These are phyloP conservation scores for Sus scrofa DNA, from an alignment of 2,113 vertebrate genomes.

Conservation along the genomic window T2T-Sscrofa CM000827.6:53700001-53700500, in stretches of 20 bases:
- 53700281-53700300: not conserved
- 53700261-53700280: not conserved
- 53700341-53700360: not conserved
- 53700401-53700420: too few species aligned
- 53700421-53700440: not conserved
- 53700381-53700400: not conserved
- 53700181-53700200: not conserved
- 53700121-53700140: not conserved
- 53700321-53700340: not conserved
- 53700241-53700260: not conserved
- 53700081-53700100: not conserved
- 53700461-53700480: not conserved
- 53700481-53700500: not conserved
- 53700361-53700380: rapidly evolving
- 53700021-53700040: not conserved
- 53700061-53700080: not conserved
- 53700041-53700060: not conserved
- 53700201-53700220: not conserved
- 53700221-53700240: not conserved
- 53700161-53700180: not conserved
- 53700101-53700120: not conserved
- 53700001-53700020: not conserved
- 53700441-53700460: not conserved
- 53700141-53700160: not conserved
- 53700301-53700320: not conserved